Evolutionary conservation across 2,888 invertebrate species (phyloP).

Genomic region (Ophioninae sp.): DNA sequence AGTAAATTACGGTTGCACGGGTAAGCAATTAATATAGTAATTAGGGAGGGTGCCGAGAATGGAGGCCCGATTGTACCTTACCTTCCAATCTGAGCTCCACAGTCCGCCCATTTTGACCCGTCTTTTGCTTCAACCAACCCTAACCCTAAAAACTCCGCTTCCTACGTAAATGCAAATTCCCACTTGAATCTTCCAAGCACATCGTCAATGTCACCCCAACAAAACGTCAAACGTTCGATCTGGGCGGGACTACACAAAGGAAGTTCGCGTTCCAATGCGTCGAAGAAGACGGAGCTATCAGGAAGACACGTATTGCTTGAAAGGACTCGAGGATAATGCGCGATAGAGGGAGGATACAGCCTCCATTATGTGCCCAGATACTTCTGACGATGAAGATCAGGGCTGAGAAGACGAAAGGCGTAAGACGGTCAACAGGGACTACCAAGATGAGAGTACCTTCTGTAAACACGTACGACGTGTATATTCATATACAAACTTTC

Average conservation of each 20-base stretch:
- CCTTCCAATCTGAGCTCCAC: constrained; percentile 36
- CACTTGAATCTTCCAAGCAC: too few relatives aligned
- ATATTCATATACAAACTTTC: constrained; percentile 35
- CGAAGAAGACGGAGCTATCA: constrained; percentile 7
- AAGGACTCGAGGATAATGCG: constrained; percentile 31
- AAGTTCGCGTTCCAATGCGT: neutral
- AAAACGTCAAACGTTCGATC: too few relatives aligned
- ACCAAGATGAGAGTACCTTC: constrained; percentile 21
- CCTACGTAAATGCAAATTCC: too few relatives aligned
- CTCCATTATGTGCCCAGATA: constrained; percentile 8
- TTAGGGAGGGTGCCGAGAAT: constrained; percentile 66
- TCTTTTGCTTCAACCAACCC: too few relatives aligned
- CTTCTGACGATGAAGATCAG: constrained; percentile 28
- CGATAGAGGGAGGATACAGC: constrained; percentile 34
- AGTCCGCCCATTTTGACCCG: constrained; percentile 46
- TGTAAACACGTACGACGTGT: constrained; percentile 29
- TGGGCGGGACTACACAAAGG: neutral
- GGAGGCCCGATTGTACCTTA: constrained; percentile 45
- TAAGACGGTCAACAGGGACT: constrained; percentile 36
- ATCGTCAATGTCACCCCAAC: too few relatives aligned
- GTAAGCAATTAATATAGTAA: constrained; percentile 75
- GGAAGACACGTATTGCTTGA: constrained; percentile 15
- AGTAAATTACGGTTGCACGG: constrained; percentile 63
- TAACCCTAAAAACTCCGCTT: too few relatives aligned
- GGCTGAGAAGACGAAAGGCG: constrained; percentile 32